Percentiles rank a stretch among this genome's conserved stretches.
These are phyloP conservation scores for Heliconius himera DNA, from an alignment of 1,140 invertebrate genomes.

Conservation along the genomic window DNA sequence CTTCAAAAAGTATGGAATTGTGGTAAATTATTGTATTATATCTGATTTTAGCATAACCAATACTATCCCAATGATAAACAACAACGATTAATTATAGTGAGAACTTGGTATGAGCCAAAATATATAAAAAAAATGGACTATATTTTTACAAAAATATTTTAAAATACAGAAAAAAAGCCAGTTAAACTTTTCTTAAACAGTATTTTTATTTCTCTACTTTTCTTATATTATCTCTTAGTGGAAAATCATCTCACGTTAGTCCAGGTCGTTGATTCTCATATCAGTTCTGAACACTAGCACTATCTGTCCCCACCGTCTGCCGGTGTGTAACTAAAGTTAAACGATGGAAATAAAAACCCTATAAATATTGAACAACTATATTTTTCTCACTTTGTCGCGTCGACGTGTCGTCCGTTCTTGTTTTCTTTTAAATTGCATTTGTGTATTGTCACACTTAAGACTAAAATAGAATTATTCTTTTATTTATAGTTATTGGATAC, in stretches of 20 bases:
- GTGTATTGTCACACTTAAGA: conserved; percentile 24
- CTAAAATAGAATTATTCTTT: not conserved
- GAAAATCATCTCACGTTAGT: conserved; percentile 1
- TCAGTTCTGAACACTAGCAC: conserved; percentile 38
- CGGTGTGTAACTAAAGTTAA: conserved; percentile 67
- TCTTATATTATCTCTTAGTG: not conserved
- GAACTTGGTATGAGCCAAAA: too few species aligned
- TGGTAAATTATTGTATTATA: too few species aligned
- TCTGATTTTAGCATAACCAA: too few species aligned
- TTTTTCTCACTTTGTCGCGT: conserved; percentile 79
- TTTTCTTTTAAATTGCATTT: conserved; percentile 36
- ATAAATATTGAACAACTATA: conserved; percentile 80
- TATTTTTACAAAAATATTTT: too few species aligned
- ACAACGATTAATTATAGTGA: too few species aligned
- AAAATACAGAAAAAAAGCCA: too few species aligned
- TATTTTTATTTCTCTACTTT: not conserved
- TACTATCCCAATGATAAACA: too few species aligned
- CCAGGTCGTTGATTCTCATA: conserved; percentile 21
- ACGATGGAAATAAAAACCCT: conserved; percentile 79
- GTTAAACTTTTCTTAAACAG: not conserved
- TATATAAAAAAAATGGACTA: too few species aligned
- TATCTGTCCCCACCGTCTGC: conserved; percentile 47
- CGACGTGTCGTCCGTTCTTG: conserved; percentile 50
- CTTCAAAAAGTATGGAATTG: too few species aligned
- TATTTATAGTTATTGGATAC: not conserved